Evolutionary conservation across 2,113 vertebrate genomes (phyloP).

Genomic region (Trematocara zebra): DNA sequence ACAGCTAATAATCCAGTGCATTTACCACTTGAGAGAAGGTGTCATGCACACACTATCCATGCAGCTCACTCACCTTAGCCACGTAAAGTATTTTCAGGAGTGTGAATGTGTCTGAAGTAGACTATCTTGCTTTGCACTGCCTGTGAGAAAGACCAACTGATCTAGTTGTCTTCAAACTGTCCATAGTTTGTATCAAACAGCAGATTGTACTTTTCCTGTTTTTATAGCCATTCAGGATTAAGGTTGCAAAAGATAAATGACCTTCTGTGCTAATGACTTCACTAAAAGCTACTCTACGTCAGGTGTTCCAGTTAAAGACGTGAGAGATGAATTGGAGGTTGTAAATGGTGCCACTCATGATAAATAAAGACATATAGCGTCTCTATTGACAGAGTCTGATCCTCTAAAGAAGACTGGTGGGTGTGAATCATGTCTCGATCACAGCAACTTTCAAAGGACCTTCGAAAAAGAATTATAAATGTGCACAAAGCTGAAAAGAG

Average conservation of each 20-base stretch:
- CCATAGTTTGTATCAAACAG: background rate
- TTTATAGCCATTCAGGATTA: background rate
- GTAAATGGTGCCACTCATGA: background rate
- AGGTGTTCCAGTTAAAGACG: background rate
- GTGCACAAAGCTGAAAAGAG: background rate
- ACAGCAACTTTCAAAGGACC: background rate
- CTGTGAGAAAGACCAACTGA: background rate
- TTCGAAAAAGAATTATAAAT: background rate
- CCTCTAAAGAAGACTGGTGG: background rate
- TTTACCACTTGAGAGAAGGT: background rate
- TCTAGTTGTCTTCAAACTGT: background rate
- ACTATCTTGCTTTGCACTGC: background rate
- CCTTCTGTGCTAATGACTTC: background rate
- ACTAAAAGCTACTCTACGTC: background rate
- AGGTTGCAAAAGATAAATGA: background rate
- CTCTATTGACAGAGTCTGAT: background rate
- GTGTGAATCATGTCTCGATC: background rate
- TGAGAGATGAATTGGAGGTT: background rate
- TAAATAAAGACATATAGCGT: background rate
- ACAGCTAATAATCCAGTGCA: background rate
- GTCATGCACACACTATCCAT: background rate
- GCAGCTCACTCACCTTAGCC: background rate
- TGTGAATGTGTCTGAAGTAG: background rate
- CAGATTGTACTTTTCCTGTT: background rate
- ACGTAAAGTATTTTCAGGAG: background rate